Conservation (phyloP, 2,797 vertebrate species). For the Spondyliosoma cantharus region DNA sequence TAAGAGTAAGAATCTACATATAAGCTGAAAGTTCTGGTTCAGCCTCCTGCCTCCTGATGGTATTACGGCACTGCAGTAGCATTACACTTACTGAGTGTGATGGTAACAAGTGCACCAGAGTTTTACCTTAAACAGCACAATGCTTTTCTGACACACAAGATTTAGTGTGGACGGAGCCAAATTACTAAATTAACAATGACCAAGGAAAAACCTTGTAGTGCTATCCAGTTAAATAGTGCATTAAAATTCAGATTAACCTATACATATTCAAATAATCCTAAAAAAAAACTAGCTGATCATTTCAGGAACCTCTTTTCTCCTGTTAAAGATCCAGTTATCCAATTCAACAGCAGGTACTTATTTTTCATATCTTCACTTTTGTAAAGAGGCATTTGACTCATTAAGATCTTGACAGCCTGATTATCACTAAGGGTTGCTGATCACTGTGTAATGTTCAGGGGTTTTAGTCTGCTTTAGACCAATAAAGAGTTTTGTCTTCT, state of each 20-base stretch:
- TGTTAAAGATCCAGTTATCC: too few relatives aligned
- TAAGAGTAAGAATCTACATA: too few relatives aligned
- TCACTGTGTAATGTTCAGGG: background rate
- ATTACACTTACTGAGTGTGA: background rate
- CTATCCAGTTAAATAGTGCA: background rate
- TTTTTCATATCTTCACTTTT: background rate
- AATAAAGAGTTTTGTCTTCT: background rate
- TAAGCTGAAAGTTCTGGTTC: background rate
- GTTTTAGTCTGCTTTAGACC: background rate
- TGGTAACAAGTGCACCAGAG: background rate
- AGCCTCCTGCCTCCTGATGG: background rate
- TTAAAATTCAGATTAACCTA: background rate
- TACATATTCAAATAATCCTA: background rate
- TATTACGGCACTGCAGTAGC: background rate
- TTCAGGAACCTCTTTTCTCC: too few relatives aligned
- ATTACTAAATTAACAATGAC: too few relatives aligned
- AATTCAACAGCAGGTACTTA: background rate
- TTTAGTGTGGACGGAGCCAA: background rate
- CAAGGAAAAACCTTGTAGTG: background rate
- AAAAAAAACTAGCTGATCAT: background rate
- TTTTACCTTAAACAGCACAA: background rate
- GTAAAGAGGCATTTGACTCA: background rate
- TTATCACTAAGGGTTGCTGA: background rate
- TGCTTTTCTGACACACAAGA: background rate
- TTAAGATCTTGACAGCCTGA: background rate